A percentile compares a stretch with the other conserved stretches of the same genome.
Conservation (phyloP, 2,888 invertebrate species). For the Pyrrhosoma nymphula region DNA sequence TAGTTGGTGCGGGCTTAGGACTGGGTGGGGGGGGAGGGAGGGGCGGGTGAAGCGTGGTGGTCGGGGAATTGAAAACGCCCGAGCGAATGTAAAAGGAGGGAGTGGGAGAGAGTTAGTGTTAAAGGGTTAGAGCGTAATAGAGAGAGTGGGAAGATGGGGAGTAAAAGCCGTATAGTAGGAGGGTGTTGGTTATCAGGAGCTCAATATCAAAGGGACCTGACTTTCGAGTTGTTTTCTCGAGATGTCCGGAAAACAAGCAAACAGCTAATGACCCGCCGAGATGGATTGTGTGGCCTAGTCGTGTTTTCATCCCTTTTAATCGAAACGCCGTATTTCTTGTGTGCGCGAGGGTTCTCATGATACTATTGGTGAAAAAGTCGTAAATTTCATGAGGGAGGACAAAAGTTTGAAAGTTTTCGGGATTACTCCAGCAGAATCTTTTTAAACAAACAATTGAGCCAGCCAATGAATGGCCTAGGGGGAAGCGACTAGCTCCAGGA, state of each 20-base stretch:
- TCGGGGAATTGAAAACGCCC: background rate
- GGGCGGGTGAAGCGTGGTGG: background rate
- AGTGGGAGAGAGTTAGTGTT: background rate
- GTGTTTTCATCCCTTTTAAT: background rate
- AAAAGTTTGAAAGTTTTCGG: background rate
- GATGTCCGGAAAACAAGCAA: background rate
- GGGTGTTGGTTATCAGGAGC: background rate
- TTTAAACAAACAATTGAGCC: no score
- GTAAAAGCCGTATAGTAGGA: no score
- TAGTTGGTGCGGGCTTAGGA: background rate
- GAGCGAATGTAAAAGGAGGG: background rate
- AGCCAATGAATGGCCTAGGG: no score
- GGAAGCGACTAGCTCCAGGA: no score
- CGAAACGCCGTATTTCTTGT: background rate
- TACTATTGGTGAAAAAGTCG: background rate
- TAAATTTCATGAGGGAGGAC: background rate
- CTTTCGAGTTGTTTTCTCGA: constrained; percentile 4
- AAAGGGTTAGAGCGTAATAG: background rate
- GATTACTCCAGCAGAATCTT: background rate
- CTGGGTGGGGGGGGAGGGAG: background rate
- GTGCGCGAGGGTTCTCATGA: background rate
- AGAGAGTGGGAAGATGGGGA: background rate
- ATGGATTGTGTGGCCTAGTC: background rate
- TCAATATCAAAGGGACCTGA: constrained; percentile 23
- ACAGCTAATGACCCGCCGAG: background rate